Evolutionary conservation across 2,797 vertebrate genomes (phyloP).

Genomic region (Spatula clypeata): DNA sequence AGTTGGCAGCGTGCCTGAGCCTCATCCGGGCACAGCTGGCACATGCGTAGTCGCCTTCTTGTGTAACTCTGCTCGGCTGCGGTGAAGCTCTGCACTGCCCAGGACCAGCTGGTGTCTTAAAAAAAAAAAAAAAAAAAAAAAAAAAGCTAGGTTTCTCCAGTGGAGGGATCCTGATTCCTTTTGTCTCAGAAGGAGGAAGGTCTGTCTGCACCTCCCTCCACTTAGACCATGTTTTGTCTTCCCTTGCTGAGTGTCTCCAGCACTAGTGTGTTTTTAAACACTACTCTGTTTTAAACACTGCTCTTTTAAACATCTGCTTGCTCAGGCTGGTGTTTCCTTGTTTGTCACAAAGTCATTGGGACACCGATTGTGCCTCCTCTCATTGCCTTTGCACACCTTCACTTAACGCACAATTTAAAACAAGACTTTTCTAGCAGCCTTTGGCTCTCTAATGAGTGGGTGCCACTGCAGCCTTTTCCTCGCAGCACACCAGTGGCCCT

Average conservation of each 20-base stretch:
- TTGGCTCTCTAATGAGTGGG: neutral
- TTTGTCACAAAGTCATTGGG: neutral
- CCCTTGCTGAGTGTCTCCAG: neutral
- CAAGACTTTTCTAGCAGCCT: neutral
- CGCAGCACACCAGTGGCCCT: neutral
- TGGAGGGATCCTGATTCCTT: neutral
- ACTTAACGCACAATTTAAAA: neutral
- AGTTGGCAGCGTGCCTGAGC: neutral
- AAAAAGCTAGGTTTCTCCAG: neutral
- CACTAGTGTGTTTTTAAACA: neutral
- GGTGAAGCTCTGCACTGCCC: neutral
- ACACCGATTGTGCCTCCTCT: neutral
- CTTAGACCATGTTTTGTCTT: neutral
- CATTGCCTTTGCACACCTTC: neutral
- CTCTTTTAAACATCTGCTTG: neutral
- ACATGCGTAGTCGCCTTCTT: accelerated
- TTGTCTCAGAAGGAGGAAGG: neutral
- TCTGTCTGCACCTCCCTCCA: neutral
- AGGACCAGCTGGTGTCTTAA: neutral
- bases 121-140: neutral
- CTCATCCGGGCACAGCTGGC: neutral
- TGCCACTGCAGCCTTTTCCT: neutral
- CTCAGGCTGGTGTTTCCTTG: neutral
- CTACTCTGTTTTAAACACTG: neutral
- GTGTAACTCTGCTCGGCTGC: neutral